Base-by-base conservation (phyloP, 2,888 invertebrate genomes). In the Volucella inflata region DNA sequence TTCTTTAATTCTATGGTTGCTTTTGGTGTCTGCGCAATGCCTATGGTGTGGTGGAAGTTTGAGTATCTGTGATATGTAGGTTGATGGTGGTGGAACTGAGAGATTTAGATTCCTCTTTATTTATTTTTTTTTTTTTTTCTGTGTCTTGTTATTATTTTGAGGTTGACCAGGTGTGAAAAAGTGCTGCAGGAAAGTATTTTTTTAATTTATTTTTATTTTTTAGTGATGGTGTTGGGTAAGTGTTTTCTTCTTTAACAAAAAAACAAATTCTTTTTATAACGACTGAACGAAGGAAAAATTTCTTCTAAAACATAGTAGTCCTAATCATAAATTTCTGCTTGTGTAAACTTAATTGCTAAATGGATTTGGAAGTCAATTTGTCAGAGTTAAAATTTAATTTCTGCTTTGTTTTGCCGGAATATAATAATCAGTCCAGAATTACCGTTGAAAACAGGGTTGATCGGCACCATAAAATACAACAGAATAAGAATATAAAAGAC, bases 1-100 rank as follows among this genome's bases (percentile, higher is more conserved):
- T 10, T 48, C 16, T 11, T 8, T 12, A 12, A 30, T 9, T 57
- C 14, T 44, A 53, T 21, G 16, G 17, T 9, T 42, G 17, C 8
- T 70, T n/a, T 71, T 48, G 64, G 64, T 12, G 51, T 65, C 65
- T 79, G 79, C 79, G 79, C 79, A 79, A 55, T 62, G 38, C 48
- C 10, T 8, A 60, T 14, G 11, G 50, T 68, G 59, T 72, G 74
- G 65, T 65, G 40, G 48, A 65, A 57, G 4, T 30, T 30, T 30
- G 30, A 30, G 65, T 55, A 57, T 65, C 65, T 57, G 10, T 60
- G 9, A 11, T 53, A 60, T 50, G 42, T 72, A 36, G 72, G 72
- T 38, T 48, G 74, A 55, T 21, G 57, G 75, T 57, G 75, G 75
- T 75, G 55, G 16, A 48, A 48, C 46, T n/a, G 0, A 2, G 44